These are phyloP conservation scores for Setipinna tenuifilis DNA, from an alignment of 2,797 vertebrate genomes.

Conservation along the genomic window DNA sequence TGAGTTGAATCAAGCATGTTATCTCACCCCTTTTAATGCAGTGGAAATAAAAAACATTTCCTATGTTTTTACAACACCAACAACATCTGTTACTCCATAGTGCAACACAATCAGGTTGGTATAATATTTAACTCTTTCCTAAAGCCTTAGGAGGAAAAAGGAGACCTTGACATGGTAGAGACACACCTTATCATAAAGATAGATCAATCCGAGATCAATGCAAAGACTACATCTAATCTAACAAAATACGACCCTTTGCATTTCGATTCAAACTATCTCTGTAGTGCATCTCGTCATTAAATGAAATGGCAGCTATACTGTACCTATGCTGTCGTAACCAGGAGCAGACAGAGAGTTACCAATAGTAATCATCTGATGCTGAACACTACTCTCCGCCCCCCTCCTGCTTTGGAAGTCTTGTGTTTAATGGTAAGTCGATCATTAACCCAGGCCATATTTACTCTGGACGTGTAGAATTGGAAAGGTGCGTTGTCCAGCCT, in stretches of 20 bases:
- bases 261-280: neutral
- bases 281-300: neutral
- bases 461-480: neutral
- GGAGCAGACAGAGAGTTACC: neutral
- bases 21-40: neutral
- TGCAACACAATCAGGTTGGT: neutral
- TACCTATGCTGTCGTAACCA: neutral
- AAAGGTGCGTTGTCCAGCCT: slow-evolving; percentile 13
- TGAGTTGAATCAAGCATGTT: neutral
- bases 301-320: neutral
- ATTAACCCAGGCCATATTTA: slow-evolving; percentile 53
- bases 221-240: no score
- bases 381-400: neutral
- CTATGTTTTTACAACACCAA: neutral
- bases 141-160: neutral
- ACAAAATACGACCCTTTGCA: neutral
- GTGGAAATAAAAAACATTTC: neutral
- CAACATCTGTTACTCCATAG: neutral
- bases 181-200: neutral
- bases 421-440: slow-evolving; percentile 49
- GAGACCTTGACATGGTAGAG: neutral
- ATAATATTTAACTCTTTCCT: slow-evolving; percentile 11
- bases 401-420: no score
- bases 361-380: neutral
- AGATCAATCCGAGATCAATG: no score